A percentile compares a stretch with the other conserved stretches of the same genome.
phyloP scores from a whole-genome alignment of 2,113 vertebrate species.

The Hippocampus abdominalis region DNA sequence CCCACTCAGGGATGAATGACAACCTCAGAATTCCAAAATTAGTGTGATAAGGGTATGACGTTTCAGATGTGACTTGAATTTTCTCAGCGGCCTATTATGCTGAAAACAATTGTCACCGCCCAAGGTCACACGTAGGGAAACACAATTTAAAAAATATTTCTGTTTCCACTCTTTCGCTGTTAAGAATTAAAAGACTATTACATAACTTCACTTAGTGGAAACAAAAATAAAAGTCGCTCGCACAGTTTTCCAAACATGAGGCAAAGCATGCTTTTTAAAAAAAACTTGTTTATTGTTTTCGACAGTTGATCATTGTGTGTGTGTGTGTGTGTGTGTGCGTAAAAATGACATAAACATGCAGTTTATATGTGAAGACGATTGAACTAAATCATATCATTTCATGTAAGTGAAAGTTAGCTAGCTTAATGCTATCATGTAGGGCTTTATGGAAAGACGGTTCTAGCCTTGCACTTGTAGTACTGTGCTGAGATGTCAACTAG shows the following conservation, averaged over 20 bases:
- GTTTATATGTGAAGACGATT: neutral
- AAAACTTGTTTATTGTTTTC: too few relatives aligned
- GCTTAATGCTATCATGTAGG: neutral
- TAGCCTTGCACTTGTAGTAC: too few relatives aligned
- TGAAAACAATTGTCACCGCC: neutral
- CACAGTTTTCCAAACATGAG: neutral
- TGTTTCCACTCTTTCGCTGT: neutral
- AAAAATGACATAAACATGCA: neutral
- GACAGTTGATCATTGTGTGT: too few relatives aligned
- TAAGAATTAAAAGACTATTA: neutral
- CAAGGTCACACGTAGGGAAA: neutral
- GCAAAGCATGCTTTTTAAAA: neutral
- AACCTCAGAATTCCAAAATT: neutral
- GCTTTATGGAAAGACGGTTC: neutral
- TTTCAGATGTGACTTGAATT: neutral
- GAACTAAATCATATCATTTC: neutral
- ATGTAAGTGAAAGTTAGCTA: too few relatives aligned
- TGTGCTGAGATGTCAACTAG: too few relatives aligned
- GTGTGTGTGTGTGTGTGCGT: too few relatives aligned
- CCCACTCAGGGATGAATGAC: conserved; percentile 13
- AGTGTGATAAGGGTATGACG: neutral
- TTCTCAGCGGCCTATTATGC: neutral
- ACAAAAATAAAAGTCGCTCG: neutral
- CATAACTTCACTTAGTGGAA: too few relatives aligned
- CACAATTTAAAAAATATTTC: neutral